phyloP scores from a whole-genome alignment of 2,113 vertebrate genomes.

The Ictidomys tridecemlineatus region DNA sequence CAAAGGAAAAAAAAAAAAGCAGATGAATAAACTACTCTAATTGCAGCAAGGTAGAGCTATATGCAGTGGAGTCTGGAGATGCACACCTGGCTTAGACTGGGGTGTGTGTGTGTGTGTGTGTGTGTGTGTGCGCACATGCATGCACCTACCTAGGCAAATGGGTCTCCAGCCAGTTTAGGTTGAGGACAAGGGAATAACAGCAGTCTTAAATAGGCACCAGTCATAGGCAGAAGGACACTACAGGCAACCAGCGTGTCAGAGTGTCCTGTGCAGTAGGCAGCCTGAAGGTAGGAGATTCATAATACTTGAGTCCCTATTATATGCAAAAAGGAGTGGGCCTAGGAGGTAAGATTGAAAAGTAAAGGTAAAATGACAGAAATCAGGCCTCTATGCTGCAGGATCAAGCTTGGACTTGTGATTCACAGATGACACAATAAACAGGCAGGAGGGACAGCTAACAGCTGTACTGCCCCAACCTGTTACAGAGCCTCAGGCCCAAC shows the following conservation, averaged over 20 bases:
- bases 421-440: background rate
- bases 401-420: too few relatives aligned
- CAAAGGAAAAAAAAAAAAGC: background rate
- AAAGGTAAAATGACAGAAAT: background rate
- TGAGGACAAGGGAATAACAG: background rate
- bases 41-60: background rate
- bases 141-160: too few relatives aligned
- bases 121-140: background rate
- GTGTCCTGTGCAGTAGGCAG: fast-evolving
- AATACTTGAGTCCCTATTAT: too few relatives aligned
- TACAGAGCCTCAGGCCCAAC: background rate
- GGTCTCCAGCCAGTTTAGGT: background rate
- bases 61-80: background rate
- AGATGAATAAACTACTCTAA: background rate
- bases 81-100: fast-evolving
- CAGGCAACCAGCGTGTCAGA: fast-evolving
- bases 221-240: background rate
- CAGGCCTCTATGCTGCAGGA: too few relatives aligned
- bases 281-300: background rate
- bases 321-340: background rate
- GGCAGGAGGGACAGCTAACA: background rate
- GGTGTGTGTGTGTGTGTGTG: background rate
- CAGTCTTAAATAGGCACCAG: background rate
- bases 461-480: background rate
- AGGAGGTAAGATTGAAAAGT: background rate